phyloP scores from a whole-genome alignment of 2,888 invertebrate genomes.

The Eulithis prunata region DNA sequence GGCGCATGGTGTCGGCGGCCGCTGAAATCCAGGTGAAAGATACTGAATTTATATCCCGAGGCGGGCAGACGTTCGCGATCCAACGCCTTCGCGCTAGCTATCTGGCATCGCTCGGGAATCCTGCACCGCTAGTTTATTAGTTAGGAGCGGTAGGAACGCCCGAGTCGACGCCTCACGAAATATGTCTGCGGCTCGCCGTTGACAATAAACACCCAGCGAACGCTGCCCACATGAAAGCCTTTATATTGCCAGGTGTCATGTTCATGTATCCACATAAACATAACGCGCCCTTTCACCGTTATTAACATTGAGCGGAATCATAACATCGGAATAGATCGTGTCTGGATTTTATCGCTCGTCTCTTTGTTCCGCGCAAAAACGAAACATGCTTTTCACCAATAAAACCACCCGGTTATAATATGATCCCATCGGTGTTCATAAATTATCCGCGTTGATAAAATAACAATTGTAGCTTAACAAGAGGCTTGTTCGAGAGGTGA shows the following conservation, averaged over 20 bases:
- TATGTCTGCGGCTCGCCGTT: conserved; percentile 61
- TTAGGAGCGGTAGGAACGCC: conserved; percentile 46
- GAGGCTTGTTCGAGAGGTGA: conserved; percentile 62
- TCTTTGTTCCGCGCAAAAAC: conserved; percentile 33
- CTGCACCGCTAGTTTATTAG: conserved; percentile 64
- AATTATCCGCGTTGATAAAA: conserved; percentile 52
- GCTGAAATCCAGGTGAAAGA: conserved; percentile 71
- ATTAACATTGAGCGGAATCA: conserved; percentile 52
- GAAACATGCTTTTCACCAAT: conserved; percentile 25
- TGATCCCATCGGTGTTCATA: conserved; percentile 34
- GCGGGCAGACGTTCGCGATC: conserved; percentile 62
- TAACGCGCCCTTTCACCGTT: conserved; percentile 54
- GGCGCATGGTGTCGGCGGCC: conserved; percentile 62
- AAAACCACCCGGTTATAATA: conserved; percentile 29
- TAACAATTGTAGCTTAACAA: conserved; percentile 61
- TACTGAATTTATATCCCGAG: conserved; percentile 71
- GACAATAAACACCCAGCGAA: conserved; percentile 66
- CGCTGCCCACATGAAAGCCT: conserved; percentile 65
- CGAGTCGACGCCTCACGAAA: conserved; percentile 53
- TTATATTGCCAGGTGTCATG: conserved; percentile 68
- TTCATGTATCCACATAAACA: conserved; percentile 60
- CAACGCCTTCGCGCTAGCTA: conserved; percentile 39
- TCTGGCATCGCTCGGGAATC: conserved; percentile 52
- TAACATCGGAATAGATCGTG: conserved; percentile 41
- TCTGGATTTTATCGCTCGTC: conserved; percentile 35